phyloP scores from a whole-genome alignment of 1,140 invertebrate species.

The Mesaphorura yosii region DNA sequence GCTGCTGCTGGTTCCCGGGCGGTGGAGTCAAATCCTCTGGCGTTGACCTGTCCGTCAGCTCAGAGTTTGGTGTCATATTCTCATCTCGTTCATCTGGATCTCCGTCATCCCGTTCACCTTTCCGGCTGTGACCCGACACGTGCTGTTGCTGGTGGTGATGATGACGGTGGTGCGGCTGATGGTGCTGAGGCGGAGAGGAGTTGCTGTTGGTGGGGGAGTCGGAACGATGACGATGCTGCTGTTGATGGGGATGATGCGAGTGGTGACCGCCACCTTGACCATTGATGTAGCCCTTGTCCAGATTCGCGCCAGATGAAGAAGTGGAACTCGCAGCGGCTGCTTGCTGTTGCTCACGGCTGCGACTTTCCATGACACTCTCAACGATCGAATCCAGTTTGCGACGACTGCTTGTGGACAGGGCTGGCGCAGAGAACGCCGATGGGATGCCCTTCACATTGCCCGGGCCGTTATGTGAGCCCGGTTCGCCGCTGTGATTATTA shows the following conservation, averaged over 20 bases:
- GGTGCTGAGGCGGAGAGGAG: constrained; percentile 11
- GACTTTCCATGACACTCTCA: constrained; percentile 16
- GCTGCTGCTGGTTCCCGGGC: too few relatives aligned
- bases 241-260: background rate
- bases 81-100: constrained; percentile 39
- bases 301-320: constrained; percentile 13
- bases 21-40: too few relatives aligned
- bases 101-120: constrained; percentile 10
- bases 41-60: constrained; percentile 44
- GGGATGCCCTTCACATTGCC: constrained; percentile 39
- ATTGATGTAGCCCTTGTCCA: constrained; percentile 26
- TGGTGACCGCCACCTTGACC: constrained; percentile 4
- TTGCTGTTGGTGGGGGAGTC: constrained; percentile 19
- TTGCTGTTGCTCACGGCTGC: constrained; percentile 2
- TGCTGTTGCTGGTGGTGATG: too few relatives aligned
- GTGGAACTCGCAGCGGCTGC: background rate
- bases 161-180: constrained; percentile 1
- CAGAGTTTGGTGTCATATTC: constrained; percentile 44
- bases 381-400: constrained; percentile 23
- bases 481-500: too few relatives aligned
- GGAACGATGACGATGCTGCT: constrained; percentile 21
- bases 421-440: constrained; percentile 42
- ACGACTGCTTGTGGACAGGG: constrained; percentile 21
- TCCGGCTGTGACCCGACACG: too few relatives aligned
- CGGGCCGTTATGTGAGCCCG: background rate